A percentile compares a stretch with the other conserved stretches of the same genome.
Conservation (phyloP, 2,888 invertebrate genomes). For the Leptothorax acervorum region DNA sequence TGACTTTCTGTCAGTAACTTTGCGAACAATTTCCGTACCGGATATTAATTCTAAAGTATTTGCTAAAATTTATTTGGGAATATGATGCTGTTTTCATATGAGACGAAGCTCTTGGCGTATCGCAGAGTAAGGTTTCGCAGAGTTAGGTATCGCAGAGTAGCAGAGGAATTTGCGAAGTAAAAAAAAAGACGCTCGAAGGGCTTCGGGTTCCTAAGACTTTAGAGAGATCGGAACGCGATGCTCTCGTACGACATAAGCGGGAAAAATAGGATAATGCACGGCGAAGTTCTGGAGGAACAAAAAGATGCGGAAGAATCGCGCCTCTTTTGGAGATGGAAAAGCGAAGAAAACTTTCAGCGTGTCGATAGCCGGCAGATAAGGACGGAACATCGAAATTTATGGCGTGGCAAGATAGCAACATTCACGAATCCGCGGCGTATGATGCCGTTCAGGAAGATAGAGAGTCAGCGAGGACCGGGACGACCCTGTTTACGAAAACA, state of each 20-base stretch:
- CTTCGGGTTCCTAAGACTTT: conserved; percentile 33
- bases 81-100: not conserved
- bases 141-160: not conserved
- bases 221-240: conserved; percentile 39
- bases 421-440: conserved; percentile 27
- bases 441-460: conserved; percentile 8
- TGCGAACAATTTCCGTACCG: not conserved
- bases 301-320: conserved; percentile 28
- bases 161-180: conserved; percentile 22
- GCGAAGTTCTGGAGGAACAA: conserved; percentile 31
- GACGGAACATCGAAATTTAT: conserved; percentile 35
- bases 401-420: conserved; percentile 37
- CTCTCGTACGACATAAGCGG: conserved; percentile 11
- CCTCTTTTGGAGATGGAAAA: conserved; percentile 12
- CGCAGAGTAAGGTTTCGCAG: not conserved
- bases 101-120: not conserved
- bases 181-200: conserved; percentile 24
- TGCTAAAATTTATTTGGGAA: conserved; percentile 6
- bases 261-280: conserved; percentile 49
- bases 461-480: conserved; percentile 1
- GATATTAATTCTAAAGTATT: conserved; percentile 19
- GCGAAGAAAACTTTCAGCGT: conserved; percentile 38
- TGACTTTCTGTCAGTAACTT: not conserved
- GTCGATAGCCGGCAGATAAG: conserved; percentile 44
- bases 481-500: conserved; percentile 55